phyloP scores from a whole-genome alignment of 2,888 invertebrate species.

The Agrotis puta region DNA sequence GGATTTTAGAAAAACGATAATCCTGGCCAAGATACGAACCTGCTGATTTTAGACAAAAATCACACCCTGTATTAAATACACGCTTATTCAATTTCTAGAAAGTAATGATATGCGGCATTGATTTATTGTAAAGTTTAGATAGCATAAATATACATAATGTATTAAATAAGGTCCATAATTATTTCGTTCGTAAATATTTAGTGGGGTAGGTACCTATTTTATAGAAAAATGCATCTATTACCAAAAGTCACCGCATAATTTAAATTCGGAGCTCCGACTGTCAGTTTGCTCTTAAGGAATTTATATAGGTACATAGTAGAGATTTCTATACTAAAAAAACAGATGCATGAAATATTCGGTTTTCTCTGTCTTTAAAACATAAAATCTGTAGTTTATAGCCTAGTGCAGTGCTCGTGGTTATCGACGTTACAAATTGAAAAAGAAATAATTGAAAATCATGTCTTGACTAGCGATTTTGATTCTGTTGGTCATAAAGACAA shows the following conservation, averaged over 20 bases:
- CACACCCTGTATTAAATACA: no score
- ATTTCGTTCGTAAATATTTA: neutral
- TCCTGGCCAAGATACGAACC: no score
- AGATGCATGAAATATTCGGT: neutral
- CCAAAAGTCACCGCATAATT: no score
- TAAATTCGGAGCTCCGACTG: no score
- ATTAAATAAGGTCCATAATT: neutral
- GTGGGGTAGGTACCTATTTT: neutral
- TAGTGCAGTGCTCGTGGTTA: conserved; percentile 1
- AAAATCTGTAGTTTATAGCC: neutral
- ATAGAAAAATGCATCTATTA: neutral
- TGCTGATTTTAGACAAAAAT: no score
- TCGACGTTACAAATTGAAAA: conserved; percentile 1
- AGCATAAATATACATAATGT: no score
- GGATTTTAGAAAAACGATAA: no score
- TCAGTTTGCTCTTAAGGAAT: neutral
- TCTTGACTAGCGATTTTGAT: neutral
- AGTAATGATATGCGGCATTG: no score
- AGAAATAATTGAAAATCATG: neutral
- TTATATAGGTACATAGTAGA: no score
- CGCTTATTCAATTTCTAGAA: no score
- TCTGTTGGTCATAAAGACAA: neutral
- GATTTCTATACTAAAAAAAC: no score
- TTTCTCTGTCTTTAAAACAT: neutral
- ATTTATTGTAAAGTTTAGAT: no score